These are phyloP conservation scores for Epinephelus malabaricus DNA, from an alignment of 2,797 vertebrate species.

Conservation along the genomic window DNA sequence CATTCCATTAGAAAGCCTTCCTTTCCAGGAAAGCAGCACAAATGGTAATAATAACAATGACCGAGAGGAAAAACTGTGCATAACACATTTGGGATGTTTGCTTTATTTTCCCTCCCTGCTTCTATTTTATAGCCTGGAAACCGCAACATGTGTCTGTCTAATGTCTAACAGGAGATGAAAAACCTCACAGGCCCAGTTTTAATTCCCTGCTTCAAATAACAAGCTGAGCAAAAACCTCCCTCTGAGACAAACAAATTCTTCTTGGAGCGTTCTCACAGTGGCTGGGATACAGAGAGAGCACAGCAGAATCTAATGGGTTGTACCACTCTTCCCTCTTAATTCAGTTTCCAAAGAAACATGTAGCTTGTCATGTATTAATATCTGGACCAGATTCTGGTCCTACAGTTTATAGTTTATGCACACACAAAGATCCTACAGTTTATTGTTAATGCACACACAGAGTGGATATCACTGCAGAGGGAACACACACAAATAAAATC, in stretches of 20 bases:
- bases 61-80: background rate
- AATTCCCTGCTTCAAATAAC: slow-evolving; percentile 42
- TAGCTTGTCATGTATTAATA: slow-evolving; percentile 8
- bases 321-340: background rate
- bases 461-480: background rate
- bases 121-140: slow-evolving; percentile 32
- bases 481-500: slow-evolving; percentile 24
- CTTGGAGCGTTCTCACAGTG: background rate
- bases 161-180: slow-evolving; percentile 34
- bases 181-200: slow-evolving; percentile 30
- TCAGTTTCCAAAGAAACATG: slow-evolving; percentile 19
- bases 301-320: background rate
- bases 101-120: slow-evolving; percentile 8
- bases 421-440: too few species aligned
- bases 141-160: slow-evolving; percentile 39
- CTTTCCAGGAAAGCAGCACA: slow-evolving; percentile 11
- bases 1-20: slow-evolving; percentile 12
- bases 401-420: background rate
- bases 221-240: slow-evolving; percentile 31
- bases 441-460: background rate
- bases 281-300: slow-evolving; percentile 1
- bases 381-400: background rate
- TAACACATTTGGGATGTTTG: background rate
- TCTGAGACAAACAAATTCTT: slow-evolving; percentile 35
- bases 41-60: slow-evolving; percentile 19